Conservation (phyloP, 2,113 vertebrate species). For the Daboia siamensis region DNA sequence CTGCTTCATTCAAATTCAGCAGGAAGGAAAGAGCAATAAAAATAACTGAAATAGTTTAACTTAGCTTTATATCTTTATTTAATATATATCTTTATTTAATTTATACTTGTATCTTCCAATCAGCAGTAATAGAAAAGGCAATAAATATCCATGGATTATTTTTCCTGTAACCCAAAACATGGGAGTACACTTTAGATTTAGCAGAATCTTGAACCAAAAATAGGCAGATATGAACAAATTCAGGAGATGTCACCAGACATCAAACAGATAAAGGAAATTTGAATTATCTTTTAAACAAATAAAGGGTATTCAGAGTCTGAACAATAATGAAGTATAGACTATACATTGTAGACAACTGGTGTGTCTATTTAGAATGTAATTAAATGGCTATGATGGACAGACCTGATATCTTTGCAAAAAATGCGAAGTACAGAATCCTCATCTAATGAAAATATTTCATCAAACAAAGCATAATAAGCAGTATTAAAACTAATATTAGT, state of each 20-base stretch:
- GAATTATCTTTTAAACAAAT: background rate
- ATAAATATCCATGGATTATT: background rate
- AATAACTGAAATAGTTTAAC: background rate
- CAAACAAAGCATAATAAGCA: conserved; percentile 42
- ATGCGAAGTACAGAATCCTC: conserved; percentile 29
- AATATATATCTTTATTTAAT: background rate
- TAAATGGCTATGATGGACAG: background rate
- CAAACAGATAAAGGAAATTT: background rate
- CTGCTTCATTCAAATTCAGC: background rate
- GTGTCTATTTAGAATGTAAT: background rate
- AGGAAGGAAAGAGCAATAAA: background rate
- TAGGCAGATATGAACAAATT: background rate
- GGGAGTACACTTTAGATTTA: background rate
- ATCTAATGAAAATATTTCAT: conserved; percentile 57
- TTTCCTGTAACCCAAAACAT: background rate
- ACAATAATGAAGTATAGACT: background rate
- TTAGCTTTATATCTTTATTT: background rate
- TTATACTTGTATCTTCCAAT: background rate
- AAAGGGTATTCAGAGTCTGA: background rate
- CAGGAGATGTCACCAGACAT: background rate
- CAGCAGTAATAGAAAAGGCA: background rate
- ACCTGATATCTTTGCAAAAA: background rate
- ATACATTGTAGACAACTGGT: background rate
- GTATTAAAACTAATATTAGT: conserved; percentile 54
- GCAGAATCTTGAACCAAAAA: background rate